Conservation (phyloP, 2,113 vertebrate genomes). For the Calyptomena viridis region DNA sequence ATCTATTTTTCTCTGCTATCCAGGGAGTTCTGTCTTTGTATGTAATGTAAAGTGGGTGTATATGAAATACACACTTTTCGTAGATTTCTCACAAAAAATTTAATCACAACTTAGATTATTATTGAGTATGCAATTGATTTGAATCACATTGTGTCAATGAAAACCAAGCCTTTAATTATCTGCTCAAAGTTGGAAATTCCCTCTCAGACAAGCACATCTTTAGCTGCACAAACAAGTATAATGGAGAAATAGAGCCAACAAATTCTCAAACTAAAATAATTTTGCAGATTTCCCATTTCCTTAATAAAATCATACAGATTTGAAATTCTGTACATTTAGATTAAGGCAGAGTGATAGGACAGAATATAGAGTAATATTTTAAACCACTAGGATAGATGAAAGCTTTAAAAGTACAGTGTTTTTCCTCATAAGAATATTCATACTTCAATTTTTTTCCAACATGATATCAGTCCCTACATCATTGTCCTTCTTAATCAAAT, state of each 20-base stretch:
- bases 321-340: not conserved
- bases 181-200: not conserved
- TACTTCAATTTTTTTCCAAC: not conserved
- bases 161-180: not conserved
- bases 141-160: not conserved
- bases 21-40: not conserved
- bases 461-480: not conserved
- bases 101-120: not conserved
- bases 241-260: not conserved
- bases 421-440: not conserved
- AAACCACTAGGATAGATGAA: not conserved
- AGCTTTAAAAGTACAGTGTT: not conserved
- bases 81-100: not conserved
- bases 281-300: not conserved
- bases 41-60: accelerated
- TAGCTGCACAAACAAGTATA: not conserved
- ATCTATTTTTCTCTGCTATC: not conserved
- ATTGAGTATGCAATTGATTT: not conserved
- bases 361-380: not conserved
- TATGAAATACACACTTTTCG: not conserved
- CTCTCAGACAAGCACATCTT: not conserved
- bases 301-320: not conserved
- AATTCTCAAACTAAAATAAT: not conserved
- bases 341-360: not conserved
- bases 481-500: constrained; percentile 32